These are phyloP conservation scores for Pecten maximus DNA, from an alignment of 2,888 invertebrate genomes.

Conservation along the genomic window DNA sequence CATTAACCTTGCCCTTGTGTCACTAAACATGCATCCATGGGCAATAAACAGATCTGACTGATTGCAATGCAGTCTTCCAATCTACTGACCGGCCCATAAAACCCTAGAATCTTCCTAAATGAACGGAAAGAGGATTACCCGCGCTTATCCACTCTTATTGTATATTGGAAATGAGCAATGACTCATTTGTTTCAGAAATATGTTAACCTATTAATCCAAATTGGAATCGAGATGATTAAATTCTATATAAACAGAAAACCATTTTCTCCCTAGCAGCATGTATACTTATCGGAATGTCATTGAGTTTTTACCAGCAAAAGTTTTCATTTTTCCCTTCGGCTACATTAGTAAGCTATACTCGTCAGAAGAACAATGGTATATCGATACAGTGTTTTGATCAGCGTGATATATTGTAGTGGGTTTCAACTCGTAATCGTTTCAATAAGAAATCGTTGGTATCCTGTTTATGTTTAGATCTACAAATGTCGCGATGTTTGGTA, in stretches of 20 bases:
- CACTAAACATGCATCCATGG: not conserved
- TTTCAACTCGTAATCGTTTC: too few species aligned
- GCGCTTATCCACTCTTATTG: not conserved
- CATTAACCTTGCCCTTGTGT: constrained; percentile 7
- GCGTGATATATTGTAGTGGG: too few species aligned
- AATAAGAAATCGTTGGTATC: too few species aligned
- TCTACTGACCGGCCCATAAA: not conserved
- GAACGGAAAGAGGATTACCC: not conserved
- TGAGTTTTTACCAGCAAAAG: too few species aligned
- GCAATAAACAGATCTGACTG: constrained; percentile 11
- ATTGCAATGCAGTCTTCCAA: not conserved
- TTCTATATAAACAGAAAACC: not conserved
- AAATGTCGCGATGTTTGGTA: too few species aligned
- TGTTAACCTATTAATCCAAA: not conserved
- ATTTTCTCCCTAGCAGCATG: not conserved
- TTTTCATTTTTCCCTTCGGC: too few species aligned
- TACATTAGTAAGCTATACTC: too few species aligned
- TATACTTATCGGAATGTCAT: not conserved
- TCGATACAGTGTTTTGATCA: too few species aligned
- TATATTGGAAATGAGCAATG: not conserved
- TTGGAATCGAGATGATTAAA: not conserved
- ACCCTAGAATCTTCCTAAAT: not conserved
- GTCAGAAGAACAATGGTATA: too few species aligned
- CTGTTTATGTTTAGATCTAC: too few species aligned
- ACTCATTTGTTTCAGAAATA: not conserved